phyloP scores from a whole-genome alignment of 2,113 vertebrate species.

The Nyctereutes procyonoides region DNA sequence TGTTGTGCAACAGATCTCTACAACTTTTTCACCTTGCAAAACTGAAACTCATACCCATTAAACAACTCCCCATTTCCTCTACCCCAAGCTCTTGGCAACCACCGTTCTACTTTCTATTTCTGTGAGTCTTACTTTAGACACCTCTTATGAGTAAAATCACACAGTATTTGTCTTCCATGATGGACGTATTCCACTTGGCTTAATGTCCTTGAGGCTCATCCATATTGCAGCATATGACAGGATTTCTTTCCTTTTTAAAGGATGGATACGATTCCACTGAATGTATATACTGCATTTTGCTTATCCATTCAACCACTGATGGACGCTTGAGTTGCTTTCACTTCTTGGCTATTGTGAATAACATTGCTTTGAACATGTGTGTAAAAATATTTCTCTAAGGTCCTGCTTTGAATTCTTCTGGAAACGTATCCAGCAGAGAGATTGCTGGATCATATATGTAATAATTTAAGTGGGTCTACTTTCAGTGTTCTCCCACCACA shows the following conservation, averaged over 20 bases:
- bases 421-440: neutral
- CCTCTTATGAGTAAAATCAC: neutral
- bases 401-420: neutral
- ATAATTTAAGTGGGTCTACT: neutral
- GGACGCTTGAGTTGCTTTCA: neutral
- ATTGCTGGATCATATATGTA: neutral
- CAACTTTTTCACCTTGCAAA: neutral
- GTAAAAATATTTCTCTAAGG: neutral
- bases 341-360: neutral
- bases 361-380: neutral
- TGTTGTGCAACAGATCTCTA: neutral
- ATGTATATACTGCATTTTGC: neutral
- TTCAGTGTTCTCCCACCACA: neutral
- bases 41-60: neutral
- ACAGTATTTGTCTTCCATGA: neutral
- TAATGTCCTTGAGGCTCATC: neutral
- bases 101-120: neutral
- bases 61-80: neutral
- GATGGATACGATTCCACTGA: neutral
- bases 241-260: conserved; percentile 1
- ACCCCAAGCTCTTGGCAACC: neutral
- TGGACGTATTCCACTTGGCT: neutral
- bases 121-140: neutral
- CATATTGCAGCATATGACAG: neutral
- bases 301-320: neutral